These are phyloP conservation scores for Polypedilum vanderplanki DNA, from an alignment of 1,140 invertebrate species.

Conservation along the genomic window DNA sequence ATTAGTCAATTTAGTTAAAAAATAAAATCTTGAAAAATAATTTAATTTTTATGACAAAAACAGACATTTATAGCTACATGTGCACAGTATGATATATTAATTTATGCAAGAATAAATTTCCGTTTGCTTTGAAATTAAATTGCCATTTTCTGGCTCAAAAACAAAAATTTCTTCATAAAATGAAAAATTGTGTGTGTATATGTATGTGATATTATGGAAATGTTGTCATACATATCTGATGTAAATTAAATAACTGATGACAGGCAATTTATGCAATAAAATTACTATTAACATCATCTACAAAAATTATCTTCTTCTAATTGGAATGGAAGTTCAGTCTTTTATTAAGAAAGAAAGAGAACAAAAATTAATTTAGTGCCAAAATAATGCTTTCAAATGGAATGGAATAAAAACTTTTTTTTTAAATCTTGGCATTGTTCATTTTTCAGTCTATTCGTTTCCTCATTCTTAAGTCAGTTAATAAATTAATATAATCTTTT, in stretches of 20 bases:
- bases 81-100: background rate
- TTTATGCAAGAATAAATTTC: constrained; percentile 1
- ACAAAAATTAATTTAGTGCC: too few species aligned
- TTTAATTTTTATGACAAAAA: too few species aligned
- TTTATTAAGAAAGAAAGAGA: background rate
- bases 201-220: background rate
- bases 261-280: constrained; percentile 7
- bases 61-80: background rate
- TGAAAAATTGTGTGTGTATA: too few species aligned
- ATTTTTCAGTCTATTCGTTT: background rate
- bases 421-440: background rate
- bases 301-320: background rate
- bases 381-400: background rate
- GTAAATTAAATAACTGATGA: constrained; percentile 19
- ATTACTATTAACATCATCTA: background rate
- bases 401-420: background rate
- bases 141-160: constrained; percentile 12
- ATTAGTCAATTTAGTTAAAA: too few species aligned
- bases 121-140: background rate
- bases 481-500: constrained; percentile 17
- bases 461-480: background rate
- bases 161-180: background rate
- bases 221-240: constrained; percentile 5
- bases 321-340: background rate
- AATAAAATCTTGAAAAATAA: too few species aligned